phyloP scores from a whole-genome alignment of 2,888 invertebrate genomes.

The Corythucha ciliata region DNA sequence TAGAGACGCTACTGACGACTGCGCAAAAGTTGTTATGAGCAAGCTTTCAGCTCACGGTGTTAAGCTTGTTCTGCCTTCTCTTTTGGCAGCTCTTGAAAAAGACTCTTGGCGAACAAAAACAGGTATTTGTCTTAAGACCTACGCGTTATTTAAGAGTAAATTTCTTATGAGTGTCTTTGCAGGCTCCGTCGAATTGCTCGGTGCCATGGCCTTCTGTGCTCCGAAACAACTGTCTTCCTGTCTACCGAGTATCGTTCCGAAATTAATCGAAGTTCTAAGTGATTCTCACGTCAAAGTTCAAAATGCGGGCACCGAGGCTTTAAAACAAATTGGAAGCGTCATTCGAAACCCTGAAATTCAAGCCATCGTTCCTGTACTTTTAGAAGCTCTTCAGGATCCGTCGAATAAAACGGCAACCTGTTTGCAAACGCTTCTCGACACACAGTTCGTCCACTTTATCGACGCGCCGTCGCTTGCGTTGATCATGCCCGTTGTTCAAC shows the following conservation, averaged over 20 bases:
- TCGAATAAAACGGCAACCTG: slow-evolving; percentile 88
- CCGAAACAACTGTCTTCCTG: slow-evolving; percentile 97
- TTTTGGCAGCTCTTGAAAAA: slow-evolving; percentile 87
- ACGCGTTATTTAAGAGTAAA: neutral
- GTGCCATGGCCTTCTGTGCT: slow-evolving; percentile 98
- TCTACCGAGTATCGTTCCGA: slow-evolving; percentile 95
- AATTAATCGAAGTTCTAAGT: slow-evolving; percentile 89
- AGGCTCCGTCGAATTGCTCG: slow-evolving; percentile 90
- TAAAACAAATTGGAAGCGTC: slow-evolving; percentile 93
- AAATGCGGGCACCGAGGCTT: slow-evolving; percentile 90
- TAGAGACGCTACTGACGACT: slow-evolving; percentile 90
- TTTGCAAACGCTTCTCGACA: slow-evolving; percentile 86
- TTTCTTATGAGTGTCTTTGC: slow-evolving; percentile 20
- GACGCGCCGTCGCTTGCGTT: slow-evolving; percentile 96
- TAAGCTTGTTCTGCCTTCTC: slow-evolving; percentile 87
- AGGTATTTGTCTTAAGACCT: slow-evolving; percentile 44
- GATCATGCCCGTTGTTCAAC: slow-evolving; percentile 97
- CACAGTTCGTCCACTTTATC: slow-evolving; percentile 97
- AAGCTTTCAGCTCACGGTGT: slow-evolving; percentile 95
- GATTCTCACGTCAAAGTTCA: slow-evolving; percentile 97
- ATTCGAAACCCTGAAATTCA: slow-evolving; percentile 98
- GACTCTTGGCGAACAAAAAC: slow-evolving; percentile 99
- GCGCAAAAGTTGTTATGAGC: slow-evolving; percentile 90
- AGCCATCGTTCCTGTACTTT: slow-evolving; percentile 75
- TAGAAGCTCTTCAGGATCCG: slow-evolving; percentile 91